phyloP scores from a whole-genome alignment of 2,888 invertebrate species.

The Epinotia bilunana region DNA sequence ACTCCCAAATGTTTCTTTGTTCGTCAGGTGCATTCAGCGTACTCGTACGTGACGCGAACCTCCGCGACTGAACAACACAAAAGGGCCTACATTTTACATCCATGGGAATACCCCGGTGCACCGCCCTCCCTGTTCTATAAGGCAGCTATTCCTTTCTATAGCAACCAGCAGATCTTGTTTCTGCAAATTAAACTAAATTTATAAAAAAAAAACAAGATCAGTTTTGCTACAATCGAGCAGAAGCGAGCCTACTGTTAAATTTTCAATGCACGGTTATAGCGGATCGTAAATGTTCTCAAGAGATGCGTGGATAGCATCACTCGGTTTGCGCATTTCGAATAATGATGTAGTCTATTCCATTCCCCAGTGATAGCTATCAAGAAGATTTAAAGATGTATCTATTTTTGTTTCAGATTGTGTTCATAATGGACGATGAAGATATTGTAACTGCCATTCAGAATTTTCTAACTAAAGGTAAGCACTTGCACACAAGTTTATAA shows the following conservation, averaged over 20 bases:
- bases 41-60: conserved; percentile 57
- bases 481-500: background rate
- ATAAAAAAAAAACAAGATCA: conserved; percentile 33
- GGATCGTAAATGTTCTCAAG: conserved; percentile 60
- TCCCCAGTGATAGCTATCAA: background rate
- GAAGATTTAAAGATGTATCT: conserved; percentile 26
- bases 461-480: conserved; percentile 57
- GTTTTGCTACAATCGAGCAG: conserved; percentile 41
- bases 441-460: conserved; percentile 55
- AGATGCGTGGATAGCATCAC: conserved; percentile 55
- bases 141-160: conserved; percentile 16
- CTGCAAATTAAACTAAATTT: conserved; percentile 50
- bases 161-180: conserved; percentile 13
- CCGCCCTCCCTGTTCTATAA: conserved; percentile 41
- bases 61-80: conserved; percentile 57
- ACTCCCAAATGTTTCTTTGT: conserved; percentile 50
- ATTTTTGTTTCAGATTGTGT: conserved; percentile 55
- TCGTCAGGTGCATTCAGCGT: conserved; percentile 43
- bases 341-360: conserved; percentile 3
- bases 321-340: conserved; percentile 49
- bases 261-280: conserved; percentile 62
- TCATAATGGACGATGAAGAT: conserved; percentile 57
- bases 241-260: conserved; percentile 53
- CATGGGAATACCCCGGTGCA: conserved; percentile 64
- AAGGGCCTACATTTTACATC: conserved; percentile 57